phyloP scores from a whole-genome alignment of 2,888 invertebrate species.

The Lithophane semibrunnea region DNA sequence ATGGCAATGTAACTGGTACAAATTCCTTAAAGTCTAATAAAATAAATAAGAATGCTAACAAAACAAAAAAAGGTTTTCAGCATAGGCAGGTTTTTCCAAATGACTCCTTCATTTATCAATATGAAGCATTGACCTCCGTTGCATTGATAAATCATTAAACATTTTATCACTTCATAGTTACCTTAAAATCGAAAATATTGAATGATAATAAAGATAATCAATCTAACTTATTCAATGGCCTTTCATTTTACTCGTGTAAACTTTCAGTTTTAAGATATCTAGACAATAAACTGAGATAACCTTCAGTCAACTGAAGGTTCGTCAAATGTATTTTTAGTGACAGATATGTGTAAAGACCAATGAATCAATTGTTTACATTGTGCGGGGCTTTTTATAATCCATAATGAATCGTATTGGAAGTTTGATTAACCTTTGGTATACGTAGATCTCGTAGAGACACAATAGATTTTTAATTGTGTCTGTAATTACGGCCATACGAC shows the following conservation, averaged over 20 bases:
- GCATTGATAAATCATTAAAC: constrained; percentile 3
- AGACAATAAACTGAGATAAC: constrained; percentile 51
- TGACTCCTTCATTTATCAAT: constrained; percentile 6
- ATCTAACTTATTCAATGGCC: neutral
- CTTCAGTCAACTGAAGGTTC: constrained; percentile 29
- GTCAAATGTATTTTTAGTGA: constrained; percentile 21
- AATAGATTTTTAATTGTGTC: too few relatives aligned
- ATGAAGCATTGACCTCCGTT: neutral
- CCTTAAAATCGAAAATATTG: constrained; percentile 20
- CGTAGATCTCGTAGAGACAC: too few relatives aligned
- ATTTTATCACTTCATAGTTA: constrained; percentile 31
- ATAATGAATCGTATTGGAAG: neutral
- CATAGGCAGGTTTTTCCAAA: neutral
- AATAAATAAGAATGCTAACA: neutral
- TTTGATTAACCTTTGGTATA: too few relatives aligned
- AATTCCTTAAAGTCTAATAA: too few relatives aligned
- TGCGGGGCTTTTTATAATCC: constrained; percentile 6
- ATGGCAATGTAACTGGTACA: too few relatives aligned
- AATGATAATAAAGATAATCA: constrained; percentile 22
- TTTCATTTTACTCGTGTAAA: neutral
- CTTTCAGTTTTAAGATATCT: constrained; percentile 23
- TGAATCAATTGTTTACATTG: constrained; percentile 26
- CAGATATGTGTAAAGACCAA: constrained; percentile 21
- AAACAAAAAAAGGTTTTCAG: neutral
- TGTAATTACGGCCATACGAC: too few relatives aligned